phyloP scores from a whole-genome alignment of 2,797 vertebrate species.

The Myripristis murdjan region DNA sequence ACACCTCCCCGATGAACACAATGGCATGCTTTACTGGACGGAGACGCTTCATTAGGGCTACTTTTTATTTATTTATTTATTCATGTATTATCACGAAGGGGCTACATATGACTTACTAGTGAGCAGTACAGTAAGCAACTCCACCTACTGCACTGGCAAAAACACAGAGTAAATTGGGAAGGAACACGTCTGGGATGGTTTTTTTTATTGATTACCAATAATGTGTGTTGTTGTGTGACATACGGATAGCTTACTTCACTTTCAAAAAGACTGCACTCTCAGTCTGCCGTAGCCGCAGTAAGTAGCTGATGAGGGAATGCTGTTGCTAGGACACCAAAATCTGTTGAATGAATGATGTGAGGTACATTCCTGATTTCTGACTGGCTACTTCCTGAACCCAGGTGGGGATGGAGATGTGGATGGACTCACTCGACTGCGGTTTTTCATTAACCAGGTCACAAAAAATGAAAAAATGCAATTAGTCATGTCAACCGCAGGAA shows the following conservation, averaged over 20 bases:
- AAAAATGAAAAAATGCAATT: too few species aligned
- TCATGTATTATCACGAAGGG: too few species aligned
- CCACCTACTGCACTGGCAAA: slow-evolving; percentile 25
- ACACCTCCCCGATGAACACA: slow-evolving; percentile 53
- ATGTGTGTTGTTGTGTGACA: slow-evolving; percentile 29
- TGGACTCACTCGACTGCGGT: too few species aligned
- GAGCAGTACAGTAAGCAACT: not conserved
- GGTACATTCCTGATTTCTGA: slow-evolving; percentile 54
- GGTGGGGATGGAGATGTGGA: too few species aligned
- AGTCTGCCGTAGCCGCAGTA: slow-evolving; percentile 37
- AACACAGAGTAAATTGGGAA: slow-evolving; percentile 21
- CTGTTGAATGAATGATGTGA: slow-evolving; percentile 55
- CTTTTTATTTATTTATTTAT: not conserved
- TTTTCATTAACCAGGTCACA: too few species aligned
- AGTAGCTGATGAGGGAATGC: slow-evolving; percentile 50
- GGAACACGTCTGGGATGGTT: slow-evolving; percentile 22
- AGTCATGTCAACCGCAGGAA: too few species aligned
- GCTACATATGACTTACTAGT: slow-evolving; percentile 35
- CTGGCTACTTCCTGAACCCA: slow-evolving; percentile 32
- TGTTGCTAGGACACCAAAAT: slow-evolving; percentile 74
- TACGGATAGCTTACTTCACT: slow-evolving; percentile 33
- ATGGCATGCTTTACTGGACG: slow-evolving; percentile 26
- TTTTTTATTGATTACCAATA: slow-evolving; percentile 64
- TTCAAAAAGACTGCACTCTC: slow-evolving; percentile 30
- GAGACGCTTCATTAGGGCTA: slow-evolving; percentile 33